Evolutionary conservation across 2,888 invertebrate species (phyloP).

Genomic region (Digitonthophagus gazella): DNA sequence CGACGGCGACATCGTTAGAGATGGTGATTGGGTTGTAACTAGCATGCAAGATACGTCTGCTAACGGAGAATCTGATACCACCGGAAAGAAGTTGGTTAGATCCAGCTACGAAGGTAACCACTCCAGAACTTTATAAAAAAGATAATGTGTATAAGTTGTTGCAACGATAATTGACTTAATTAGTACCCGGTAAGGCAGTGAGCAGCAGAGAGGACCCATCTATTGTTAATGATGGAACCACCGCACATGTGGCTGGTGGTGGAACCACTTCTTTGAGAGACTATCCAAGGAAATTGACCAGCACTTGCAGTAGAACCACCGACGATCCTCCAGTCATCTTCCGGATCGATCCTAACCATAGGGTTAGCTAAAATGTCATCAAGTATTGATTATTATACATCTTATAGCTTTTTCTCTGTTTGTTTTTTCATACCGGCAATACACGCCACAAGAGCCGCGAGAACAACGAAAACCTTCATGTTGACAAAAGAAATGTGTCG

Average conservation of each 20-base stretch:
- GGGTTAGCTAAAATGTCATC: neutral
- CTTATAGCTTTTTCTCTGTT: neutral
- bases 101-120: conserved; percentile 49
- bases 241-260: conserved; percentile 11
- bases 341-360: conserved; percentile 10
- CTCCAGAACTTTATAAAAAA: neutral
- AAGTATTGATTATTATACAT: too few species aligned
- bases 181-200: conserved; percentile 50
- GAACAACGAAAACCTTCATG: conserved; percentile 14
- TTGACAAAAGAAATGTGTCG: neutral
- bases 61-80: conserved; percentile 50
- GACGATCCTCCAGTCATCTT: conserved; percentile 8
- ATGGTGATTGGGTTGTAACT: conserved; percentile 44
- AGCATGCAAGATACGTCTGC: conserved; percentile 50
- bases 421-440: conserved; percentile 6
- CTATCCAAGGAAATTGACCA: conserved; percentile 9
- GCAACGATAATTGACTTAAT: neutral
- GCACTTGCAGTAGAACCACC: neutral
- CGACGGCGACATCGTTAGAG: conserved; percentile 34
- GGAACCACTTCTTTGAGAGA: conserved; percentile 8
- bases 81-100: conserved; percentile 52
- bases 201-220: conserved; percentile 48
- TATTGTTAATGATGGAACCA: conserved; percentile 31
- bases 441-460: conserved; percentile 13
- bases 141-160: neutral